A percentile compares a stretch with the other conserved stretches of the same genome.
phyloP scores from a whole-genome alignment of 2,113 vertebrate species.

The Taxidea taxus region DNA sequence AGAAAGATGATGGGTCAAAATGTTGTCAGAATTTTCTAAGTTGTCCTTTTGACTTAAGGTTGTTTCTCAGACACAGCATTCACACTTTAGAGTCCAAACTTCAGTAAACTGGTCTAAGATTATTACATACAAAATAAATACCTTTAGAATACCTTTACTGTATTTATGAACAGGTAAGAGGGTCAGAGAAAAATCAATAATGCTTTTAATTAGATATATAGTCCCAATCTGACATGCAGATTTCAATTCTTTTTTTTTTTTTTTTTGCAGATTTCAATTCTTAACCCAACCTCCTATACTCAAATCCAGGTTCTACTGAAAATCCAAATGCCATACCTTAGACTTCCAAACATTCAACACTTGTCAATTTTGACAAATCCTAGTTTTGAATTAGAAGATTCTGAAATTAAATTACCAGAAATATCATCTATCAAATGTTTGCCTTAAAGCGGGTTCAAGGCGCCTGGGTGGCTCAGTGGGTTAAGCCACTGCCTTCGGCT shows the following conservation, averaged over 20 bases:
- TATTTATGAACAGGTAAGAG: neutral
- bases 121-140: neutral
- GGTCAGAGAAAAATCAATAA: neutral
- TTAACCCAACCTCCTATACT: neutral
- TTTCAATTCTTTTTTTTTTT: slow-evolving; percentile 40
- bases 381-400: slow-evolving; percentile 14
- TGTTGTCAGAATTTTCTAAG: neutral
- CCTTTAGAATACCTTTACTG: neutral
- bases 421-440: neutral
- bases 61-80: neutral
- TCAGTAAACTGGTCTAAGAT: neutral
- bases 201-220: slow-evolving; percentile 20
- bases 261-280: slow-evolving; percentile 33
- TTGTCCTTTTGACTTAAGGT: neutral
- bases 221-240: neutral
- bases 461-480: too few relatives aligned
- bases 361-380: neutral
- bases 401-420: slow-evolving; percentile 31
- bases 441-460: neutral
- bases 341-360: slow-evolving; percentile 8
- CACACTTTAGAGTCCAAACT: neutral
- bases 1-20: neutral
- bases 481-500: too few relatives aligned
- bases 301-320: slow-evolving; percentile 33
- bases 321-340: neutral